Conservation (phyloP, 2,888 invertebrate species). For the Pristionchus japonicus region DNA sequence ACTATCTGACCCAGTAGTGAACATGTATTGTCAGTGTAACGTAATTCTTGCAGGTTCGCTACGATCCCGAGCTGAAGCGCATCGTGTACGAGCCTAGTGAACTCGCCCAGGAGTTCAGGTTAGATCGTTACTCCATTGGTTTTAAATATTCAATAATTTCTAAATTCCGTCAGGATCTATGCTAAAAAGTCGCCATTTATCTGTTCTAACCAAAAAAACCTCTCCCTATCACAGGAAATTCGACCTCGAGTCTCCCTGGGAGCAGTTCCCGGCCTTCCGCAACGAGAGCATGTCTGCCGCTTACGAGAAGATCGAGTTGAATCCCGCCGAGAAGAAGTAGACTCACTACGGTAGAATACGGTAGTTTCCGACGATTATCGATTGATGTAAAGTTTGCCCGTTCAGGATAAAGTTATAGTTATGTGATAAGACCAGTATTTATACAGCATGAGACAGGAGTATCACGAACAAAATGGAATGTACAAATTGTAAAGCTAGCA, state of each 20-base stretch:
- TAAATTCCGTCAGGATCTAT: no score
- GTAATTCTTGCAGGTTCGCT: constrained; percentile 83
- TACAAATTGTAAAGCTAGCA: not conserved
- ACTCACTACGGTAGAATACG: constrained; percentile 27
- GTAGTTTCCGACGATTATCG: constrained; percentile 22
- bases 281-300: constrained; percentile 65
- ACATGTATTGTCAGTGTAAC: no score
- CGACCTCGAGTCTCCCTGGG: constrained; percentile 97
- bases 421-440: constrained; percentile 21
- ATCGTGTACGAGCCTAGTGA: constrained; percentile 97
- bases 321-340: constrained; percentile 47
- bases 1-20: no score
- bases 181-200: not conserved
- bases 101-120: constrained; percentile 91
- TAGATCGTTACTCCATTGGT: no score
- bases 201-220: not conserved
- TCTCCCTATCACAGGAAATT: constrained; percentile 85
- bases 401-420: constrained; percentile 41
- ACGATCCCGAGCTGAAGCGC: constrained; percentile 96
- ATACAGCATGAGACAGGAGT: constrained; percentile 4
- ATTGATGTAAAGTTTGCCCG: constrained; percentile 39
- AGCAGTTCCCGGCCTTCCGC: constrained; percentile 87
- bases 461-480: constrained; percentile 11
- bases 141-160: no score
- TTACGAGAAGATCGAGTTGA: constrained; percentile 60